Conservation (phyloP, 1,140 invertebrate genomes). For the Dreissena polymorpha region DNA sequence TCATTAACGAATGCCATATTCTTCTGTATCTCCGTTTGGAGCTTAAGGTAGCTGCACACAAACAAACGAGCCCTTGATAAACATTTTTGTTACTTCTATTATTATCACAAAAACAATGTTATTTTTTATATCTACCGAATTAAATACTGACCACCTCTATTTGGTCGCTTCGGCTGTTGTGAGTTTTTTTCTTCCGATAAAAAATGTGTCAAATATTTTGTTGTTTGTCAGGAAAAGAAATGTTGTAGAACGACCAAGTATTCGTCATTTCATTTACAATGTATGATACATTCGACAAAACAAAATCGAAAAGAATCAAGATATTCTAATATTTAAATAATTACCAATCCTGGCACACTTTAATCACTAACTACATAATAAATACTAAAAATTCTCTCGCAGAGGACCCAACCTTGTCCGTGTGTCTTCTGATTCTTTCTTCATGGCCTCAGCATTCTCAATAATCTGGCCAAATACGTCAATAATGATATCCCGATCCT, state of each 20-base stretch:
- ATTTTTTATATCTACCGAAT: no score
- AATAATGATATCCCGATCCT: background rate
- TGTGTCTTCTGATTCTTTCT: background rate
- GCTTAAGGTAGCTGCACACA: conserved; percentile 4
- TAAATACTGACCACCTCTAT: no score
- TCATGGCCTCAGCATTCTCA: background rate
- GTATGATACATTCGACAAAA: background rate
- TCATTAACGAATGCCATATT: conserved; percentile 7
- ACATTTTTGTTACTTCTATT: no score
- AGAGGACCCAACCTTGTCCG: background rate
- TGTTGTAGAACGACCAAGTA: background rate
- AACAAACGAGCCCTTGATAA: no score
- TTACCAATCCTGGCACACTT: no score
- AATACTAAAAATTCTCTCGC: background rate
- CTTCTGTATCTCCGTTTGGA: background rate
- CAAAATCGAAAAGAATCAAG: background rate
- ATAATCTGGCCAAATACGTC: conserved; percentile 10
- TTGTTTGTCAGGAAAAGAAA: background rate
- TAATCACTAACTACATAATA: no score
- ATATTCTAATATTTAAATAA: no score
- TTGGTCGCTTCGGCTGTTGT: no score
- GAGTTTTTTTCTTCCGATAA: no score
- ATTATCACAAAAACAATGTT: no score
- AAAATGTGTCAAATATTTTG: background rate
- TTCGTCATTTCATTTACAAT: background rate